Evolutionary conservation across 2,888 invertebrate species (phyloP).

Genomic region (Drosophila suboccidentalis): DNA sequence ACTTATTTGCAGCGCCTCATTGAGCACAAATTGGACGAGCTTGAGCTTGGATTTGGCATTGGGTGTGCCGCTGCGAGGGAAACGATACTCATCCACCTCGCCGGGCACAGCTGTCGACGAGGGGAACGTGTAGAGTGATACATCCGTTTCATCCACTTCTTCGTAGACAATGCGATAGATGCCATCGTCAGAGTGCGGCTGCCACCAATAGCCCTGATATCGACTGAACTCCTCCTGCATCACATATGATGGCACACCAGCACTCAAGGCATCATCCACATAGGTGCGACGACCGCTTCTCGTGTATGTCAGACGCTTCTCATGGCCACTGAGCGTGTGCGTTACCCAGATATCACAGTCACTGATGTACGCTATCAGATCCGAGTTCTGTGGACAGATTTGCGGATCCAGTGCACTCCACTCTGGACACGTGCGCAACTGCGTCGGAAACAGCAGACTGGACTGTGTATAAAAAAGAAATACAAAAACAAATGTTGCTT

Average conservation of each 20-base stretch:
- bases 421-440: constrained; percentile 88
- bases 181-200: constrained; percentile 91
- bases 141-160: constrained; percentile 95
- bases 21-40: constrained; percentile 92
- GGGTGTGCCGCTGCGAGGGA: constrained; percentile 94
- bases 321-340: constrained; percentile 87
- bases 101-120: constrained; percentile 92
- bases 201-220: constrained; percentile 99
- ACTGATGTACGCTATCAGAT: constrained; percentile 95
- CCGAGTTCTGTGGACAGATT: constrained; percentile 87
- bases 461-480: constrained; percentile 66
- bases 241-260: constrained; percentile 99
- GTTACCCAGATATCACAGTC: constrained; percentile 97
- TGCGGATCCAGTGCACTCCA: constrained; percentile 92
- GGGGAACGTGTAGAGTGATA: constrained; percentile 95
- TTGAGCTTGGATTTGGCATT: constrained; percentile 96
- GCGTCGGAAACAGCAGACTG: constrained; percentile 89
- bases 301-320: constrained; percentile 90
- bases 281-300: constrained; percentile 89
- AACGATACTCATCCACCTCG: constrained; percentile 93
- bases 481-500: not conserved
- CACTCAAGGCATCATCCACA: constrained; percentile 93
- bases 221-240: constrained; percentile 99
- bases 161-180: constrained; percentile 94
- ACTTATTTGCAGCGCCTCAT: constrained; percentile 88